These are phyloP conservation scores for Heliconius ethilla DNA, from an alignment of 2,888 invertebrate genomes.

Conservation along the genomic window DNA sequence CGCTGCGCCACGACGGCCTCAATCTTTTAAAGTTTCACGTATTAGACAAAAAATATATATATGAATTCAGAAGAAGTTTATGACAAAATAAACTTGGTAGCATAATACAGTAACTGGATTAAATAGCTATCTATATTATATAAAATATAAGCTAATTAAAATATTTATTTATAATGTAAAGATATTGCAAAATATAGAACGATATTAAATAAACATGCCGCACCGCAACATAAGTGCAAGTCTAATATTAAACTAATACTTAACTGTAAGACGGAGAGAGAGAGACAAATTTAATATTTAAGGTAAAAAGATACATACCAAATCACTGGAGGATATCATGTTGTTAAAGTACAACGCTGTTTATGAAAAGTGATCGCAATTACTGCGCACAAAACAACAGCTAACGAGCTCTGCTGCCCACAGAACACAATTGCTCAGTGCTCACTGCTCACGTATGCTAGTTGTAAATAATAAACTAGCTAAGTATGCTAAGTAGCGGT, in stretches of 20 bases:
- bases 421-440: too few species aligned
- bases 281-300: not conserved
- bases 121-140: not conserved
- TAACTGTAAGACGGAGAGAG: not conserved
- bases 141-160: not conserved
- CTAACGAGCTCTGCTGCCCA: not conserved
- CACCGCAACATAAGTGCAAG: not conserved
- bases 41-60: too few species aligned
- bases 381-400: constrained; percentile 6
- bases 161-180: not conserved
- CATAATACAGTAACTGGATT: not conserved
- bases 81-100: too few species aligned
- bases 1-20: too few species aligned
- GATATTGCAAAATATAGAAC: too few species aligned
- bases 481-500: not conserved
- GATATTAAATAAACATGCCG: not conserved
- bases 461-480: not conserved
- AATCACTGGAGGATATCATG: constrained; percentile 44
- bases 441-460: not conserved
- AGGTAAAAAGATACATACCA: constrained; percentile 39
- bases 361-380: not conserved
- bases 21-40: too few species aligned
- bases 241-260: not conserved
- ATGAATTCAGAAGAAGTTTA: too few species aligned
- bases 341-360: constrained; percentile 13